These are phyloP conservation scores for Lindbergichthys nudifrons DNA, from an alignment of 2,797 vertebrate species.

Conservation along the genomic window DNA sequence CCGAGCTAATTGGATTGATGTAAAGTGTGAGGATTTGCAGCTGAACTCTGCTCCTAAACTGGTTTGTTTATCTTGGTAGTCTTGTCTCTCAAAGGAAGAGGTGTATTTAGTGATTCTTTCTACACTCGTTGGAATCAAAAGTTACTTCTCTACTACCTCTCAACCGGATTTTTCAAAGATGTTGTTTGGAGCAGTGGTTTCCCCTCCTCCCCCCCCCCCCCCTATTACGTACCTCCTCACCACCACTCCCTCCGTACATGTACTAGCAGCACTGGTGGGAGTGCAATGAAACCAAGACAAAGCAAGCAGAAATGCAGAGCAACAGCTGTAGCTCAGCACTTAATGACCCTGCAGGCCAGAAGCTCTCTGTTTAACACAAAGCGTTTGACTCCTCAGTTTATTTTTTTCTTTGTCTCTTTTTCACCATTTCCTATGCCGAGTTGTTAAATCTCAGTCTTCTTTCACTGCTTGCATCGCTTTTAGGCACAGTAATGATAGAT, in stretches of 20 bases:
- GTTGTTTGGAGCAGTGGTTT: conserved; percentile 38
- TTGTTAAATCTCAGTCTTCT: conserved; percentile 10
- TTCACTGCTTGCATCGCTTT: neutral
- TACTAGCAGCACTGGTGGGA: conserved; percentile 60
- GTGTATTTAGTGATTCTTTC: neutral
- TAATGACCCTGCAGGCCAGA: conserved; percentile 43
- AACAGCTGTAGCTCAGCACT: conserved; percentile 45
- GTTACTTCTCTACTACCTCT: conserved; percentile 11
- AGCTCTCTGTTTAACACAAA: conserved; percentile 21
- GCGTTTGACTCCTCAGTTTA: neutral
- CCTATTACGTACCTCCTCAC: conserved; percentile 36
- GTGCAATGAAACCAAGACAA: conserved; percentile 57
- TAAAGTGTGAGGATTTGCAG: neutral
- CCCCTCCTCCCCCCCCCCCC: conserved; percentile 24
- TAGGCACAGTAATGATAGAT: conserved; percentile 1
- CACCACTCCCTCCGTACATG: conserved; percentile 63
- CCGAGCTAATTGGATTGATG: neutral
- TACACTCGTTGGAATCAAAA: neutral
- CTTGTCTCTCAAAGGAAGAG: neutral
- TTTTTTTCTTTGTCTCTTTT: neutral
- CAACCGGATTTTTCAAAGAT: conserved; percentile 38
- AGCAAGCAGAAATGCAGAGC: conserved; percentile 47
- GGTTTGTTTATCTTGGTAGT: neutral
- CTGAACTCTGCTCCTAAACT: conserved; percentile 4
- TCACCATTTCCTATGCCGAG: neutral